phyloP scores from a whole-genome alignment of 2,888 invertebrate genomes.

The Anoplius nigerrimus region DNA sequence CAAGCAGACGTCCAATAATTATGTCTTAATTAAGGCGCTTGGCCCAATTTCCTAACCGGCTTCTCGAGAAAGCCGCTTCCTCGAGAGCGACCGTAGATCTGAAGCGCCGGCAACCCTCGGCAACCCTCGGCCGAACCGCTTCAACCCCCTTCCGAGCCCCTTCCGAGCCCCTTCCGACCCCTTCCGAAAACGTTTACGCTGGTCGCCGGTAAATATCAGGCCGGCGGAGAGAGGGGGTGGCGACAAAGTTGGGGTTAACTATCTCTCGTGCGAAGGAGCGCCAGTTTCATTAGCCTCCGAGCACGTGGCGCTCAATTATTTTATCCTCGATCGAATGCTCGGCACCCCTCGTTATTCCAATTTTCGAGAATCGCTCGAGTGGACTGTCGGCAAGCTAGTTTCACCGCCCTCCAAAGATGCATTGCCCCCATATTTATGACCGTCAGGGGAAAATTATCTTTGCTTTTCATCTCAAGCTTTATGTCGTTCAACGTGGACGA shows the following conservation, averaged over 20 bases:
- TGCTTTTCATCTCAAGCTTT: no score
- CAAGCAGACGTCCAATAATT: conserved; percentile 62
- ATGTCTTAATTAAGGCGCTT: conserved; percentile 65
- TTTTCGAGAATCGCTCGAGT: no score
- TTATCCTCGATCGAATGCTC: conserved; percentile 17
- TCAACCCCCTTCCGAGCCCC: no score
- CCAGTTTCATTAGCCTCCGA: conserved; percentile 49
- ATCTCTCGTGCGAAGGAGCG: conserved; percentile 38
- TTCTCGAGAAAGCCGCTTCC: conserved; percentile 28
- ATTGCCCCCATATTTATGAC: no score
- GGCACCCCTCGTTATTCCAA: neutral
- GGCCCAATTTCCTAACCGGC: conserved; percentile 58
- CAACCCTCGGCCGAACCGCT: no score
- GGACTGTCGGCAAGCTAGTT: no score
- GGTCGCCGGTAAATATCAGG: no score
- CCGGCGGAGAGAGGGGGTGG: neutral
- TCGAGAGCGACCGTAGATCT: conserved; percentile 26
- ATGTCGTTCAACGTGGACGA: no score
- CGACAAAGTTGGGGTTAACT: conserved; percentile 47
- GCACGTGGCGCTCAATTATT: conserved; percentile 26
- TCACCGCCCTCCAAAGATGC: no score
- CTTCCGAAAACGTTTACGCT: no score
- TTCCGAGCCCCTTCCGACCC: no score
- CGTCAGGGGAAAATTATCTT: no score
- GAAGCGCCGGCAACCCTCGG: neutral